Evolutionary conservation across 1,140 invertebrate species (phyloP).

Genomic region (Lepidostoma basale): DNA sequence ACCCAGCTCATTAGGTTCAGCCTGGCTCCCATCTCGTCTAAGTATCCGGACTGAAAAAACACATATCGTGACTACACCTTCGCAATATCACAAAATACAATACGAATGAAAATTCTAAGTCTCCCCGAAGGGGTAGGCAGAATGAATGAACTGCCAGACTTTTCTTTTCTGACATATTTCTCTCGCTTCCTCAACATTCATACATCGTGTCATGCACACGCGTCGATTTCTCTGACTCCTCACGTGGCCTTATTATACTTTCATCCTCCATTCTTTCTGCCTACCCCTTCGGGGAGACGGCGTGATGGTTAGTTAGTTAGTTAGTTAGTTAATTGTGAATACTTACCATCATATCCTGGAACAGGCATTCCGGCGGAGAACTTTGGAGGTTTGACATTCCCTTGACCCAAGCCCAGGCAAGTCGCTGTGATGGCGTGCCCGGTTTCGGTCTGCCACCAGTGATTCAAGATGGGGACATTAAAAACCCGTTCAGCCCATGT

Average conservation of each 20-base stretch:
- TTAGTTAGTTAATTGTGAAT: too few relatives aligned
- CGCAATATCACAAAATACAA: too few relatives aligned
- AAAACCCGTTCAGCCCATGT: slow-evolving; percentile 82
- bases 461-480: slow-evolving; percentile 85
- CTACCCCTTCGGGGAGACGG: too few relatives aligned
- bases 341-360: slow-evolving; percentile 81
- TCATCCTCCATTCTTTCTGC: too few relatives aligned
- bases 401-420: slow-evolving; percentile 77
- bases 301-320: too few relatives aligned
- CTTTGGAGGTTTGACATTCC: slow-evolving; percentile 64
- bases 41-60: slow-evolving; percentile 72
- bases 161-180: too few relatives aligned
- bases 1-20: slow-evolving; percentile 74
- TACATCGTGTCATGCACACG: too few relatives aligned
- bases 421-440: slow-evolving; percentile 87
- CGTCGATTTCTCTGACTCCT: too few relatives aligned
- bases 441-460: slow-evolving; percentile 97
- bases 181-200: too few relatives aligned
- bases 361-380: slow-evolving; percentile 75
- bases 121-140: too few relatives aligned
- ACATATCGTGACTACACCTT: background rate
- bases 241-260: background rate
- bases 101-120: too few relatives aligned
- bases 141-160: too few relatives aligned
- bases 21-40: slow-evolving; percentile 71